Evolutionary conservation across 2,888 invertebrate species (phyloP).

Genomic region (Thalpophila matura): DNA sequence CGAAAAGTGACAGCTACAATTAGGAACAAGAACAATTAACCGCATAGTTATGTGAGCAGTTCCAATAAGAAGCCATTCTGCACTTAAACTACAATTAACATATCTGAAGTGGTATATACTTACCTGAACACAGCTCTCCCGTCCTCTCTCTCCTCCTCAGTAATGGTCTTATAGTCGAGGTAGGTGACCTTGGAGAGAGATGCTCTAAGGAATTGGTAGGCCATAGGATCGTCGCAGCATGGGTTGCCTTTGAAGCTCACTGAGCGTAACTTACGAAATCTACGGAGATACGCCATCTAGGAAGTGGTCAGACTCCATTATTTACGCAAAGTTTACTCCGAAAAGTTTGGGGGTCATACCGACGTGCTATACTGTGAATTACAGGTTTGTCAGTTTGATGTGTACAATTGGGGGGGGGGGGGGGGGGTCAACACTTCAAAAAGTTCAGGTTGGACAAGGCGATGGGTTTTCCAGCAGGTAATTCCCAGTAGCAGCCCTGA

Average conservation of each 20-base stretch:
- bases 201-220: constrained; percentile 93
- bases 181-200: constrained; percentile 94
- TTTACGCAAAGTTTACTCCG: not conserved
- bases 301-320: not conserved
- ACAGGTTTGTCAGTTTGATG: too few relatives aligned
- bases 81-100: not conserved
- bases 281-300: constrained; percentile 93
- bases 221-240: constrained; percentile 92
- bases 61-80: too few relatives aligned
- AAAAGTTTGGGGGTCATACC: too few relatives aligned
- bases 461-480: too few relatives aligned
- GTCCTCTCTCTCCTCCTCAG: constrained; percentile 89
- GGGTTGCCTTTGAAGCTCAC: constrained; percentile 96
- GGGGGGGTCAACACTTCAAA: too few relatives aligned
- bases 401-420: too few relatives aligned
- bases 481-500: too few relatives aligned
- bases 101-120: not conserved
- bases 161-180: constrained; percentile 94
- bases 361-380: too few relatives aligned
- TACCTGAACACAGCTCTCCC: constrained; percentile 91
- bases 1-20: too few relatives aligned
- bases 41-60: too few relatives aligned
- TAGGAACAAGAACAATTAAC: too few relatives aligned
- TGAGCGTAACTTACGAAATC: constrained; percentile 92
- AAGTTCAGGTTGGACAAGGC: too few relatives aligned